These are phyloP conservation scores for Phyllostomus hastatus DNA, from an alignment of 2,113 vertebrate species.

Conservation along the genomic window DNA sequence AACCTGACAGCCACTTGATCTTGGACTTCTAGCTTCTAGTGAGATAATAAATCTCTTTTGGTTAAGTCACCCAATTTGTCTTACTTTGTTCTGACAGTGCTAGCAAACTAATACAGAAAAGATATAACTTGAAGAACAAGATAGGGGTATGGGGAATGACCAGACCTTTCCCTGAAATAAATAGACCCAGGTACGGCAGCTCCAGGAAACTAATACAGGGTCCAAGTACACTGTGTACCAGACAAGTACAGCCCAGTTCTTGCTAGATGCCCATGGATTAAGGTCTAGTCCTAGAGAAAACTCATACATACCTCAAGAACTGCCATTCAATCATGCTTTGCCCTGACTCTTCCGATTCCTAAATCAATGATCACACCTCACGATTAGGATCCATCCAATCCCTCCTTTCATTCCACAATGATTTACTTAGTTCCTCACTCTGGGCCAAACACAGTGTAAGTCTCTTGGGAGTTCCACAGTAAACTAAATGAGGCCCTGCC, in stretches of 20 bases:
- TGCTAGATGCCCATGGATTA: background rate
- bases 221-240: background rate
- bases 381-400: background rate
- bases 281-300: background rate
- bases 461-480: no score
- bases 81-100: background rate
- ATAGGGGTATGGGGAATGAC: rapidly evolving
- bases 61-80: no score
- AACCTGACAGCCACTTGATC: background rate
- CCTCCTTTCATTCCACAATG: background rate
- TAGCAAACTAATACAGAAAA: background rate
- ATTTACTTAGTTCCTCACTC: background rate
- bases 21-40: background rate
- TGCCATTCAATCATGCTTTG: background rate
- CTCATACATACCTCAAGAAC: background rate
- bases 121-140: background rate
- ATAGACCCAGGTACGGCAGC: background rate
- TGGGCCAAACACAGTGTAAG: background rate
- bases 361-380: background rate
- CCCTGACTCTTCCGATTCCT: background rate
- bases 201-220: no score
- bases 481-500: no score
- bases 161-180: background rate
- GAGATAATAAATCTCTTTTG: background rate
- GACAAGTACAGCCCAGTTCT: background rate